Conservation (phyloP, 2,113 vertebrate genomes). For the Erythrocercus mccallii region DNA sequence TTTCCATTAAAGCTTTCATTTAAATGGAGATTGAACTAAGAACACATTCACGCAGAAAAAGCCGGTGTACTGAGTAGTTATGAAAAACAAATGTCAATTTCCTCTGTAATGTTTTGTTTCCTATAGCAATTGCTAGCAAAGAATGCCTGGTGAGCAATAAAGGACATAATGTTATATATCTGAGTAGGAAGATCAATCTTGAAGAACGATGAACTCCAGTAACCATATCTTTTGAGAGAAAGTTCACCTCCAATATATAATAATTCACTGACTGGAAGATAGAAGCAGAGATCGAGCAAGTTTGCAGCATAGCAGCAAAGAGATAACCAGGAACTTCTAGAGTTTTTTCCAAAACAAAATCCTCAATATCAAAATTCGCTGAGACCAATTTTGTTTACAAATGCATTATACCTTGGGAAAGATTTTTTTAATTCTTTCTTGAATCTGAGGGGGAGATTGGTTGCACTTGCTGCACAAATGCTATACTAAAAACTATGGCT, state of each 20-base stretch:
- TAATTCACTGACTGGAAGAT: background rate
- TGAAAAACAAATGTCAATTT: background rate
- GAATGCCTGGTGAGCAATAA: background rate
- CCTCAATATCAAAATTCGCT: background rate
- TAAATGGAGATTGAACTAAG: background rate
- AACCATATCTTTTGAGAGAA: background rate
- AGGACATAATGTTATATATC: background rate
- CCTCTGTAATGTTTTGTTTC: background rate
- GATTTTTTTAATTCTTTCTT: background rate
- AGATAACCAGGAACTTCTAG: background rate
- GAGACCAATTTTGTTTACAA: background rate
- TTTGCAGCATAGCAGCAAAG: background rate
- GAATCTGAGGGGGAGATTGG: background rate
- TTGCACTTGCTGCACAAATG: background rate
- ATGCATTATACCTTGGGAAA: background rate
- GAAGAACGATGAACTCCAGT: background rate
- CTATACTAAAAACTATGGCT: background rate
- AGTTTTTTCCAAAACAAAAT: background rate
- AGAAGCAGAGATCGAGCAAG: background rate
- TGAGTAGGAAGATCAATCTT: background rate
- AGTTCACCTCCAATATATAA: background rate
- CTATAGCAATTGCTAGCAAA: background rate
- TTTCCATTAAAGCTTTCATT: slow-evolving; percentile 3
- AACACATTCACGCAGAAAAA: background rate
- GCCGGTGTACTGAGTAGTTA: background rate